A percentile compares a stretch with the other conserved stretches of the same genome.
Evolutionary conservation across 1,140 invertebrate species (phyloP).

Genomic region (Steinernema khuongi): DNA sequence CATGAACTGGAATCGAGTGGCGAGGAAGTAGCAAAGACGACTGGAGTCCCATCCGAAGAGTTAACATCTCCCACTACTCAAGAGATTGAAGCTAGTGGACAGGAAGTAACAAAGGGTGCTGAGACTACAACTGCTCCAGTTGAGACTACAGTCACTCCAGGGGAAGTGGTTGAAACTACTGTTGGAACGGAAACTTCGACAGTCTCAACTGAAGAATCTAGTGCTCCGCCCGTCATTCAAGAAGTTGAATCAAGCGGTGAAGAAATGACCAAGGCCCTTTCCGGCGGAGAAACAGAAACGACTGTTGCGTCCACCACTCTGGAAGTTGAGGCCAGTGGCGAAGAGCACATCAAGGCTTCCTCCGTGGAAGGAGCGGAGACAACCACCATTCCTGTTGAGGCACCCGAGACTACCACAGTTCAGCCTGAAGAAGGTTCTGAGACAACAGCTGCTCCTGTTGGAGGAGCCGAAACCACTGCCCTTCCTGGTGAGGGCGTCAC

Average conservation of each 20-base stretch:
- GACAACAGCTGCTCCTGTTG: neutral
- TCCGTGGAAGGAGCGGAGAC: conserved; percentile 11
- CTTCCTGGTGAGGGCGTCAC: neutral
- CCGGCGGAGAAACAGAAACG: neutral
- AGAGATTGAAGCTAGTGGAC: too few species aligned
- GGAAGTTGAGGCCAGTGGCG: neutral
- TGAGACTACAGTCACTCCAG: too few species aligned
- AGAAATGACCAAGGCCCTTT: neutral
- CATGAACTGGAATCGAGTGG: conserved; percentile 8
- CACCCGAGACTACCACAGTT: neutral
- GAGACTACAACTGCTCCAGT: too few species aligned
- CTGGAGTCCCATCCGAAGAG: too few species aligned
- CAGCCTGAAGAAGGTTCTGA: neutral
- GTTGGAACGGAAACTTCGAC: too few species aligned
- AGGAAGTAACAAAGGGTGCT: too few species aligned
- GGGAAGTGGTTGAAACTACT: too few species aligned
- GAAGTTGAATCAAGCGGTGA: conserved; percentile 1
- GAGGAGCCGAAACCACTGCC: conserved; percentile 15
- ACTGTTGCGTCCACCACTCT: neutral
- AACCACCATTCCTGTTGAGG: neutral
- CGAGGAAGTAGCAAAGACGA: conserved; percentile 10
- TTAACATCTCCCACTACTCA: too few species aligned
- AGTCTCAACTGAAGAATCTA: too few species aligned
- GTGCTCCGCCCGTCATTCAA: neutral
- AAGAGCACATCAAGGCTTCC: neutral